A percentile compares a stretch with the other conserved stretches of the same genome.
phyloP scores from a whole-genome alignment of 2,797 vertebrate genomes.

The Fratercula arctica region DNA sequence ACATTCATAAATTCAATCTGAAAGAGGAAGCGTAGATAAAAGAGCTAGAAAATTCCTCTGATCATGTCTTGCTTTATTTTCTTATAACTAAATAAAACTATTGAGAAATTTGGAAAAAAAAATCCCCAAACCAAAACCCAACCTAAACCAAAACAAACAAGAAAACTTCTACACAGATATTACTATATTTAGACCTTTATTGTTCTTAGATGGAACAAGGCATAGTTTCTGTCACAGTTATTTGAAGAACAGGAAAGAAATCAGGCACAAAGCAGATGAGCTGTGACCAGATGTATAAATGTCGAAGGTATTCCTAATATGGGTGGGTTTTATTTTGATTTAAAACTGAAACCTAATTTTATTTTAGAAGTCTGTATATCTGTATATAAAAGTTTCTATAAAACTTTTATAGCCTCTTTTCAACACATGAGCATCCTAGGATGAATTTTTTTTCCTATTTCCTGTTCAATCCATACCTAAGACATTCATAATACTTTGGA shows the following conservation, averaged over 20 bases:
- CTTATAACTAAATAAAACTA: neutral
- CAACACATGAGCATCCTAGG: neutral
- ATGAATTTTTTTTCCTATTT: neutral
- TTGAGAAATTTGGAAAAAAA: neutral
- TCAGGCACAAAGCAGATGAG: neutral
- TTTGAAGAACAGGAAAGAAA: neutral
- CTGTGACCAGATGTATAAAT: neutral
- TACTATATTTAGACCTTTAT: neutral
- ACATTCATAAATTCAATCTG: neutral
- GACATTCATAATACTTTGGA: neutral
- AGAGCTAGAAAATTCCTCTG: neutral
- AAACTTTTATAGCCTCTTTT: neutral
- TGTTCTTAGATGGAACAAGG: neutral
- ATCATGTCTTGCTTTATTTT: neutral
- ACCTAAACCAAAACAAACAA: neutral
- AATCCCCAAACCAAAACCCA: neutral
- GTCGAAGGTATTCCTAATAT: neutral
- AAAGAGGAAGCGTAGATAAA: neutral
- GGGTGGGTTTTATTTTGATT: neutral
- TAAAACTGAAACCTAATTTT: neutral
- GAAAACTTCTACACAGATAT: neutral
- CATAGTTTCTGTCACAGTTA: no score
- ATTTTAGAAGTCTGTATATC: neutral
- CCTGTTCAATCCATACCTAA: neutral
- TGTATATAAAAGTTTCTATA: neutral